Evolutionary conservation across 2,113 vertebrate species (phyloP), one percentile per base, ranked within the genome.

Genomic region (Mixornis gularis): DNA sequence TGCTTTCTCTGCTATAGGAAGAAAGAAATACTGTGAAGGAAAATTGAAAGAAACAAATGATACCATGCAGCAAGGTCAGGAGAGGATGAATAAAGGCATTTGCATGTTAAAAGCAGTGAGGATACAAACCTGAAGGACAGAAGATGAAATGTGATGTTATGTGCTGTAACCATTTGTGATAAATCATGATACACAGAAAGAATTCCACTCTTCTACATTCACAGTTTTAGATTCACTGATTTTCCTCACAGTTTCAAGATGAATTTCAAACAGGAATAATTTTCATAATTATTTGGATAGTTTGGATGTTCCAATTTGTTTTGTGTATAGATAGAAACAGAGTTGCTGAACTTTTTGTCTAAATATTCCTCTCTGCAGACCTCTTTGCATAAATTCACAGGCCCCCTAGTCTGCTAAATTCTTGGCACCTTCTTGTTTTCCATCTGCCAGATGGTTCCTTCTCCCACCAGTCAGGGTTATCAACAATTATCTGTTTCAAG

Each of bases 381-480:
- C 73, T 92, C 65, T 76, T 4, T 76, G 78, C 77, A 87, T 90
- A 86, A 94, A 93, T 93, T 95, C 3, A 1, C 51, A 72, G 82
- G 65, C n/a, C 76, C 46, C 56, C 46, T 24, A 21, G 56, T 85
- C 53, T 81, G 73, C 56, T 81, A 51, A 94, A 85, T 89, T 93
- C 83, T 94, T 95, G 77, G 78, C 89, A 79, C 65, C 65, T 84
- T 83, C 79, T 72, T 89, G 30, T 79, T 94, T 94, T 93, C 73
- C 62, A 79, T 81, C 84, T 95, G 89, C 72, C 94, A 95, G 89
- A 94, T 94, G 93, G 89, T 65, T 89, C 62, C 79, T 95, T 87
- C 86, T 93, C 82, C 83, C 88, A 95, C 92, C 38, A 94, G 91
- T 88, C 84, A 81, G 83, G 73, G 91, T 90, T 94, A 96, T 92